Base-by-base conservation (phyloP, 1,140 invertebrate species). In the Charaxes varanes region DNA sequence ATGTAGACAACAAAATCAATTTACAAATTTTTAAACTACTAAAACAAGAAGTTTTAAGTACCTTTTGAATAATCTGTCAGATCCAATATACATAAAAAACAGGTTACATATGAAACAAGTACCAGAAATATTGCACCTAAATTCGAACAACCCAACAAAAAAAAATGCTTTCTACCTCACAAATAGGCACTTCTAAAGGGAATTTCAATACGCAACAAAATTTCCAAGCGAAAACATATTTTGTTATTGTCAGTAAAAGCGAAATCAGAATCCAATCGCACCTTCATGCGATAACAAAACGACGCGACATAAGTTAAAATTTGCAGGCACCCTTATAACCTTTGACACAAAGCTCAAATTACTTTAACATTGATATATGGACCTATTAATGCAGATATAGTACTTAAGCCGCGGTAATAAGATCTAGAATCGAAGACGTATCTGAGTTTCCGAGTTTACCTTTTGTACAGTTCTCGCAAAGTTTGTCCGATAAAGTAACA, bases 401-500 rank as follows among this genome's bases (percentile, higher is more conserved):
- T 8, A n/a, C 22, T 23, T 23, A 23, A n/a, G n/a, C n/a, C n/a
- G n/a, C n/a, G n/a, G n/a, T n/a, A n/a, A n/a, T n/a, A n/a, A n/a
- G n/a, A n/a, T n/a, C n/a, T n/a, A n/a, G n/a, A n/a, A n/a, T n/a
- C n/a, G n/a, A n/a, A n/a, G n/a, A n/a, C n/a, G n/a, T n/a, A n/a
- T n/a, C n/a, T n/a, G n/a, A n/a, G n/a, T 23, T 5, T 23, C 4
- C 2, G 10, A 15, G 22, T n/a, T n/a, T 38, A 46, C 43, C 12
- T 46, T 38, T 50, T 13, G 18, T 30, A 38, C 41, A 32, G 35
- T 50, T 43, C 47, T 5, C 41, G 38, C 40, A 46, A 46, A 40
- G 31, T 46, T 46, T 16, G 28, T 32, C 23, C 45, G 59, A 67
- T 68, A 68, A 64, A 63, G 66, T 63, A 67, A 73, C 64, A 63